These are phyloP conservation scores for Sabatieria punctata DNA, from an alignment of 2,888 invertebrate species.

Conservation along the genomic window DNA sequence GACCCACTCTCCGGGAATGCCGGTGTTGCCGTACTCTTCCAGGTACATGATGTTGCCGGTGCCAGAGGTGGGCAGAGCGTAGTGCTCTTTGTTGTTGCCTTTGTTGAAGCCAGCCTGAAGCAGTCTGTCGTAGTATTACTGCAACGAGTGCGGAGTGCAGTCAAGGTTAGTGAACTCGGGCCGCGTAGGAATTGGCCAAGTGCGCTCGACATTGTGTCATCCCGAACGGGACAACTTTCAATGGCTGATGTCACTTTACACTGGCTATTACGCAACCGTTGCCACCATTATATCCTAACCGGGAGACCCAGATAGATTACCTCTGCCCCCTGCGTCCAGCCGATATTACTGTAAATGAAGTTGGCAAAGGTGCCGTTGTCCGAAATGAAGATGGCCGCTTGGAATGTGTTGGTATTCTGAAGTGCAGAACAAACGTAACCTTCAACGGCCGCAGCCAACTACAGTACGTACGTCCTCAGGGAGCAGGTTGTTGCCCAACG, in stretches of 20 bases:
- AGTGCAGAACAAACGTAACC: constrained; percentile 2
- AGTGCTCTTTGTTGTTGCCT: constrained; percentile 20
- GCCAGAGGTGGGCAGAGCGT: constrained; percentile 25
- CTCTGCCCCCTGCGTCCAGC: constrained; percentile 29
- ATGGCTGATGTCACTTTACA: too few relatives aligned
- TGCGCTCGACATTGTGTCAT: too few relatives aligned
- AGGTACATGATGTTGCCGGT: constrained; percentile 29
- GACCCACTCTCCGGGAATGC: constrained; percentile 30
- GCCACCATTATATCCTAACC: too few relatives aligned
- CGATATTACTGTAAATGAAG: constrained; percentile 29
- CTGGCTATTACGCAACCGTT: too few relatives aligned
- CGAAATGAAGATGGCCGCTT: constrained; percentile 27
- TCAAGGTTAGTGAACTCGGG: too few relatives aligned
- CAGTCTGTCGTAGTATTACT: not conserved
- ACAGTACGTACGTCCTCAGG: constrained; percentile 16
- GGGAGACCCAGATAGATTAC: too few relatives aligned
- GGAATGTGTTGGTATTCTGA: constrained; percentile 30
- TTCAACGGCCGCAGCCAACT: not conserved
- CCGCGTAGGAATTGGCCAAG: too few relatives aligned
- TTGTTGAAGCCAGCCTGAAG: constrained; percentile 26
- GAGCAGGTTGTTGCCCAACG: constrained; percentile 19
- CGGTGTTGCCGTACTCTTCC: constrained; percentile 30
- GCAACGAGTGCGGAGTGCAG: too few relatives aligned
- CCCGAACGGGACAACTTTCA: too few relatives aligned
- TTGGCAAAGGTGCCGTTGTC: constrained; percentile 28